phyloP scores from a whole-genome alignment of 2,797 vertebrate species.

The Macropus fuliginosus region DNA sequence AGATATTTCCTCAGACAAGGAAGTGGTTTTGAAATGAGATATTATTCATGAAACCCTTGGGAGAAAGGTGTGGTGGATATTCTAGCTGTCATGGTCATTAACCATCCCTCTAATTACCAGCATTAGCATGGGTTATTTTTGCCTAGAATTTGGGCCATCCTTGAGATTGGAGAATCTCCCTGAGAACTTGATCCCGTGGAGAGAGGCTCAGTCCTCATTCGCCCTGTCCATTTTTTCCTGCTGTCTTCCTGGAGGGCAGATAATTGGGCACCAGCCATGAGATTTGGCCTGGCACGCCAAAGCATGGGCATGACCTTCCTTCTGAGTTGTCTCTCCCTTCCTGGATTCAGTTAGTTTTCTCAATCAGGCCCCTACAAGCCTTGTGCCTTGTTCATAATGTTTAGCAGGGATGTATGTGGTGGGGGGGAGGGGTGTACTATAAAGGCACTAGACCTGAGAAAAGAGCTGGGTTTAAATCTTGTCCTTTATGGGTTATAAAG shows the following conservation, averaged over 20 bases:
- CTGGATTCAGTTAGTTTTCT: neutral
- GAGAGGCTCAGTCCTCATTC: neutral
- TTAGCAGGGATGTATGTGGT: neutral
- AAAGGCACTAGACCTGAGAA: neutral
- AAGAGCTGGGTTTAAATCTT: neutral
- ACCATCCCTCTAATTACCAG: neutral
- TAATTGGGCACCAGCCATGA: neutral
- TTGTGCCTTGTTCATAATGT: neutral
- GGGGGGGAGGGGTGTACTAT: neutral
- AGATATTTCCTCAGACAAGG: slow-evolving; percentile 2
- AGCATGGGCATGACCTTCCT: neutral
- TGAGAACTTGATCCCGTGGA: slow-evolving; percentile 6
- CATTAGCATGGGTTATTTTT: neutral
- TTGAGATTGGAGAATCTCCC: neutral
- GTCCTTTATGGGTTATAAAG: neutral
- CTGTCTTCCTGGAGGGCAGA: neutral
- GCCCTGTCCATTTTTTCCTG: neutral
- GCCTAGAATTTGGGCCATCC: neutral
- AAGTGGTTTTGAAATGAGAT: neutral
- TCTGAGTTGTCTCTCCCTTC: neutral
- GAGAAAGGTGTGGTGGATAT: neutral
- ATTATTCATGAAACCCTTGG: neutral
- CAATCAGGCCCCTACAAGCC: neutral
- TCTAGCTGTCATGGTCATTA: neutral
- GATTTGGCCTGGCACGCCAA: neutral